These are phyloP conservation scores for Ceratosolen fusciceps DNA, from an alignment of 1,140 invertebrate genomes.

Conservation along the genomic window DNA sequence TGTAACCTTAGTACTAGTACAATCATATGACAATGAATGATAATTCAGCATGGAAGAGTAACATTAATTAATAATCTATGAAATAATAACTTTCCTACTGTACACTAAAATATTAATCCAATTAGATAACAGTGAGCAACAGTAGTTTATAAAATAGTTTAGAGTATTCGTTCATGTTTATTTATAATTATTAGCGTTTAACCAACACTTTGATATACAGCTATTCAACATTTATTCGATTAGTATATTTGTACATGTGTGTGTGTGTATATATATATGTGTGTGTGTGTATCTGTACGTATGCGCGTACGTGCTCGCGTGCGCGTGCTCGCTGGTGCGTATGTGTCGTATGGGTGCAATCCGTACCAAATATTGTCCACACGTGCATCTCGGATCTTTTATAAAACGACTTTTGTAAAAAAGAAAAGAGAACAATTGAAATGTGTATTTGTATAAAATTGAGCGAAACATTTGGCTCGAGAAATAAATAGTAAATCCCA, in stretches of 20 bases:
- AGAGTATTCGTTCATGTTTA: too few species aligned
- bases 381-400: not conserved
- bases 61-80: constrained; percentile 9
- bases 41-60: constrained; percentile 14
- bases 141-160: constrained; percentile 1
- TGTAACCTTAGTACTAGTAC: not conserved
- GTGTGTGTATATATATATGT: not conserved
- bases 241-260: not conserved
- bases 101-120: not conserved
- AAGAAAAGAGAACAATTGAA: not conserved
- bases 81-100: not conserved
- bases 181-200: too few species aligned
- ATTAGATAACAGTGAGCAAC: not conserved
- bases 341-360: too few species aligned
- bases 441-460: not conserved
- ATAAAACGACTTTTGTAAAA: not conserved
- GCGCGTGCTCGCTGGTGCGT: too few species aligned
- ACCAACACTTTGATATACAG: too few species aligned
- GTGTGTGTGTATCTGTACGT: not conserved
- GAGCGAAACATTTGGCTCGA: not conserved
- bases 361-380: too few species aligned
- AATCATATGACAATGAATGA: not conserved
- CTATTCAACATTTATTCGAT: too few species aligned
- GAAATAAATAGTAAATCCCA: constrained; percentile 40
- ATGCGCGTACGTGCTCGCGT: not conserved